Percentiles rank a stretch among this genome's conserved stretches.
Evolutionary conservation across 2,113 vertebrate species (phyloP).

Genomic region (Mesocricetus auratus): DNA sequence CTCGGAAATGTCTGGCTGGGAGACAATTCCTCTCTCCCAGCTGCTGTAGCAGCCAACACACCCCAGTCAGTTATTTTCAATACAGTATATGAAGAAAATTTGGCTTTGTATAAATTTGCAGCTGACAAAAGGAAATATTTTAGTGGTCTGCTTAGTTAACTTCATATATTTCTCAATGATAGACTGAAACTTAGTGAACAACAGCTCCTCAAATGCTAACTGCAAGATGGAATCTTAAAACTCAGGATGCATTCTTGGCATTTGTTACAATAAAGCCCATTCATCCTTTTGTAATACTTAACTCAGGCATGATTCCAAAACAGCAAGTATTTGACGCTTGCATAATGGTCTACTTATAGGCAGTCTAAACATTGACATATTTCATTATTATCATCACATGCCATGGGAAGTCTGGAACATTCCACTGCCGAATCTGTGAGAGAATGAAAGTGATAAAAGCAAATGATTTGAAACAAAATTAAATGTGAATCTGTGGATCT

Average conservation of each 20-base stretch:
- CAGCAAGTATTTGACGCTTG: not conserved
- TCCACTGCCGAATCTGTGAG: not conserved
- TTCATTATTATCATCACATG: not conserved
- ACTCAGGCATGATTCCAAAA: not conserved
- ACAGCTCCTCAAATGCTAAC: not conserved
- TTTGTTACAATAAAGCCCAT: not conserved
- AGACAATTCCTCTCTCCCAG: not conserved
- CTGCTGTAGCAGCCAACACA: accelerated
- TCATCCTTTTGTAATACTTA: not conserved
- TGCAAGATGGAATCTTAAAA: not conserved
- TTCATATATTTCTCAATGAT: not conserved
- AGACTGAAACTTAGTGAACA: not conserved
- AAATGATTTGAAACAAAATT: not conserved
- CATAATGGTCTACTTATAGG: not conserved
- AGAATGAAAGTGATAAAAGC: not conserved
- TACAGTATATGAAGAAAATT: not conserved
- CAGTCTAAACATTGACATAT: not conserved
- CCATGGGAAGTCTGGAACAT: not conserved
- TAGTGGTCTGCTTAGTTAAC: not conserved
- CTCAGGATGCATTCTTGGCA: not conserved
- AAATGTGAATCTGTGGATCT: not conserved
- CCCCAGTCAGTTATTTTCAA: not conserved
- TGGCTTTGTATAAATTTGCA: not conserved
- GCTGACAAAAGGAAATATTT: not conserved
- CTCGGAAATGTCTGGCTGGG: not conserved